Evolutionary conservation across 1,140 invertebrate species (phyloP).

Genomic region (Trichonephila clavata): DNA sequence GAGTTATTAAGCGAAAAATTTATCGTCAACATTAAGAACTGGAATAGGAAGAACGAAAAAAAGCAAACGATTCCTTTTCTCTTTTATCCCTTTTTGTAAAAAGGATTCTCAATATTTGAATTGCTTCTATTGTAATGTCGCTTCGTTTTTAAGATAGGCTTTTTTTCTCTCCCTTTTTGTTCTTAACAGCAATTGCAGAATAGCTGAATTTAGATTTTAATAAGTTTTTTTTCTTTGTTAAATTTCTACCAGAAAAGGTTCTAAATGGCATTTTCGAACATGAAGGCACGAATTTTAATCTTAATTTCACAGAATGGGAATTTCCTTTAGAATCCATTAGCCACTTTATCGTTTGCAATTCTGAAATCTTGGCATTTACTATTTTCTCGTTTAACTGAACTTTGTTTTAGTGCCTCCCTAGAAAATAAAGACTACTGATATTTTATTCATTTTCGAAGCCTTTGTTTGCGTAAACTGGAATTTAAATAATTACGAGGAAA

Average conservation of each 20-base stretch:
- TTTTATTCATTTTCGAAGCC: background rate
- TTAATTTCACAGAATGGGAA: background rate
- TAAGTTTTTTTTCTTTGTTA: background rate
- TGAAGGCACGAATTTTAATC: background rate
- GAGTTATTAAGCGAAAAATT: slow-evolving; percentile 56
- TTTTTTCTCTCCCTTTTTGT: background rate
- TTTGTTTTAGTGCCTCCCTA: background rate
- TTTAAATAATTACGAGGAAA: background rate
- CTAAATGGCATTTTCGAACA: background rate
- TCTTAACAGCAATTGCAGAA: background rate
- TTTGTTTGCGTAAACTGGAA: background rate
- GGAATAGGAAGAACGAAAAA: background rate
- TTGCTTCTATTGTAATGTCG: background rate
- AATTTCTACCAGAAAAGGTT: background rate
- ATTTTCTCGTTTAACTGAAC: background rate
- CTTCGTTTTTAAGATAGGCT: slow-evolving; percentile 2
- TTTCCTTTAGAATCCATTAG: background rate
- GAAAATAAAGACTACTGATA: no score
- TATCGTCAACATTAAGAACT: slow-evolving; percentile 54
- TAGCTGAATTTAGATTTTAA: slow-evolving; percentile 51
- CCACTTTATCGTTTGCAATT: background rate
- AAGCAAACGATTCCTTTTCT: background rate
- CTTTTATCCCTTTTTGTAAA: background rate
- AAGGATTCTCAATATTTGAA: slow-evolving; percentile 44
- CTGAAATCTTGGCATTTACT: background rate